These are phyloP conservation scores for Sardinella longiceps DNA, from an alignment of 2,797 vertebrate genomes.

Conservation along the genomic window DNA sequence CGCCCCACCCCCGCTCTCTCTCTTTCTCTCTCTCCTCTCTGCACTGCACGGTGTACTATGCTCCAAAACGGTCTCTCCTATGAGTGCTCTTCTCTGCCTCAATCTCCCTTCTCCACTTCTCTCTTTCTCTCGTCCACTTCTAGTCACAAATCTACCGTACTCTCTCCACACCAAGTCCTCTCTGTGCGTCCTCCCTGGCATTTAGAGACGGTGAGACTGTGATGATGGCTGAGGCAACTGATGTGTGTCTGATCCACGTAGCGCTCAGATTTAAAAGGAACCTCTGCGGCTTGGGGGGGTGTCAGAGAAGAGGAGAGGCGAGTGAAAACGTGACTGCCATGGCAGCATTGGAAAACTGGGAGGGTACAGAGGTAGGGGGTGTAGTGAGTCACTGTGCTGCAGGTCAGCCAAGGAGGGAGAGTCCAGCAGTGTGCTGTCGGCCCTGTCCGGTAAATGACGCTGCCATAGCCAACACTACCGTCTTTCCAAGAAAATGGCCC, in stretches of 20 bases:
- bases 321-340: too few relatives aligned
- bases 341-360: too few relatives aligned
- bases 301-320: background rate
- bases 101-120: conserved; percentile 12
- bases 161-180: background rate
- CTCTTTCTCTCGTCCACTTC: background rate
- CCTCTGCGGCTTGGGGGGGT: background rate
- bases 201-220: background rate
- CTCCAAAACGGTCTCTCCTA: background rate
- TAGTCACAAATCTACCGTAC: background rate
- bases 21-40: background rate
- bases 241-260: background rate
- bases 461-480: background rate
- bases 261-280: background rate
- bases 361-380: background rate
- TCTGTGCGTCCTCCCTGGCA: background rate
- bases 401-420: conserved; percentile 28
- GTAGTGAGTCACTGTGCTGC: background rate
- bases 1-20: background rate
- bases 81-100: background rate
- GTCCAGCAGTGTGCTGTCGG: background rate
- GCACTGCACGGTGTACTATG: background rate
- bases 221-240: background rate
- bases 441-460: background rate
- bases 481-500: background rate